Conservation (phyloP, 2,113 vertebrate genomes). For the Nesogale talazaci region DNA sequence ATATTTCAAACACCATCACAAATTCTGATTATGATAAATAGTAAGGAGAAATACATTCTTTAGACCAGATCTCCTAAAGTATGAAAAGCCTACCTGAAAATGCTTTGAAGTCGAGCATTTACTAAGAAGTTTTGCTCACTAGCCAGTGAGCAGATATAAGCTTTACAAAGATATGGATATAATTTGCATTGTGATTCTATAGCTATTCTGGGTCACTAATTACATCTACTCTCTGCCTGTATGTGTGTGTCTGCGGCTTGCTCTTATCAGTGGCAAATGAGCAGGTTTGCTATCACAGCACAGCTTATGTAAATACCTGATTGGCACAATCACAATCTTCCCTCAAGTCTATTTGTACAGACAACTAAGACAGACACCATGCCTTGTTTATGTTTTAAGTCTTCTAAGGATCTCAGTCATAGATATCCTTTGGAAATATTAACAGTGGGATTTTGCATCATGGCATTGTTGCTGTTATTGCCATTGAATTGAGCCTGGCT, state of each 20-base stretch:
- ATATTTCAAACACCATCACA: background rate
- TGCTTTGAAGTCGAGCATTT: slow-evolving; percentile 84
- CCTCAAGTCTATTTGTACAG: slow-evolving; percentile 78
- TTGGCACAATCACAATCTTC: slow-evolving; percentile 90
- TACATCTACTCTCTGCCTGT: slow-evolving; percentile 94
- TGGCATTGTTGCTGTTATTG: too few species aligned
- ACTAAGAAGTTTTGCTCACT: slow-evolving; percentile 90
- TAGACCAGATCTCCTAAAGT: background rate
- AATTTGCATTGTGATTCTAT: slow-evolving; percentile 95
- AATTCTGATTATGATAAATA: background rate
- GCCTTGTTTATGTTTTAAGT: slow-evolving; percentile 93
- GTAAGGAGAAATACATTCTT: background rate
- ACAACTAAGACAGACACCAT: slow-evolving; percentile 94
- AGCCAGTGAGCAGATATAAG: slow-evolving; percentile 96
- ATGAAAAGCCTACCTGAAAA: background rate
- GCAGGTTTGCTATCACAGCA: slow-evolving; percentile 90
- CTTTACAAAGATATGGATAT: background rate
- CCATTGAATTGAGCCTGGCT: too few species aligned
- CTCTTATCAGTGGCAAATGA: slow-evolving; percentile 90
- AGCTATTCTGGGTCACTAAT: slow-evolving; percentile 95
- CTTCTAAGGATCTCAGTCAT: slow-evolving; percentile 92
- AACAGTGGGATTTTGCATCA: slow-evolving; percentile 92
- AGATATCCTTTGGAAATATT: slow-evolving; percentile 95
- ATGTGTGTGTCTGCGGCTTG: slow-evolving; percentile 94
- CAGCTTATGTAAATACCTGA: slow-evolving; percentile 93